These are phyloP conservation scores for Drosophila nr. perissopoda DNA, from an alignment of 2,888 invertebrate genomes.

Conservation along the genomic window DNA sequence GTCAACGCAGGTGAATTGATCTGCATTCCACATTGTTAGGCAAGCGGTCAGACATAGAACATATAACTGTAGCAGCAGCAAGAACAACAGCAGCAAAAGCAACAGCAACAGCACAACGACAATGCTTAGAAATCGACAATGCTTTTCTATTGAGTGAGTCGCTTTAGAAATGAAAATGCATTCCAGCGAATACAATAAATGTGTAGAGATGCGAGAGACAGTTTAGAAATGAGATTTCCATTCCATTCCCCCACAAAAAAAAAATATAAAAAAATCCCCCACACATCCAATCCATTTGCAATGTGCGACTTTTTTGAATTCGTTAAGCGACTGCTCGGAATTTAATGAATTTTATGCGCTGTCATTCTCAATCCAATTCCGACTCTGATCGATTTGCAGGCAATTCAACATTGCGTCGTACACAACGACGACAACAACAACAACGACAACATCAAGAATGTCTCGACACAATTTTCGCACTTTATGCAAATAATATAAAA, in stretches of 20 bases:
- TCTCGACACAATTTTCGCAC: slow-evolving; percentile 55
- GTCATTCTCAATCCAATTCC: slow-evolving; percentile 36
- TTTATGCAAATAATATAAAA: slow-evolving; percentile 53
- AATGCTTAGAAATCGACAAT: slow-evolving; percentile 44
- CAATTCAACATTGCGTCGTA: slow-evolving; percentile 11
- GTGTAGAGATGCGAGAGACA: slow-evolving; percentile 20
- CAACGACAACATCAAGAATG: slow-evolving; percentile 12
- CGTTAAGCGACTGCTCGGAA: slow-evolving; percentile 56
- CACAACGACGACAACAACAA: background rate
- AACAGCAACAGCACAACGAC: slow-evolving; percentile 21
- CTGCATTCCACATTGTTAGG: slow-evolving; percentile 47
- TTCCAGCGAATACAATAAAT: slow-evolving; percentile 60
- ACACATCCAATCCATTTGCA: slow-evolving; percentile 26
- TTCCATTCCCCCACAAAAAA: background rate
- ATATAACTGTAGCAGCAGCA: slow-evolving; percentile 14
- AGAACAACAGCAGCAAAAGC: slow-evolving; percentile 4
- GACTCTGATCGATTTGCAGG: slow-evolving; percentile 57
- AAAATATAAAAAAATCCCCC: background rate
- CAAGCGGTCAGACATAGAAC: slow-evolving; percentile 12
- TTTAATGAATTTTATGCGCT: slow-evolving; percentile 70
- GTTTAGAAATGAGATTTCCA: slow-evolving; percentile 43
- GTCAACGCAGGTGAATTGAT: slow-evolving; percentile 44
- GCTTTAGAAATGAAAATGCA: slow-evolving; percentile 66
- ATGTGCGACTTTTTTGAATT: slow-evolving; percentile 58
- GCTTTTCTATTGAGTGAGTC: slow-evolving; percentile 49